Evolutionary conservation across 2,888 invertebrate species (phyloP).

Genomic region (Rhingia campestris): DNA sequence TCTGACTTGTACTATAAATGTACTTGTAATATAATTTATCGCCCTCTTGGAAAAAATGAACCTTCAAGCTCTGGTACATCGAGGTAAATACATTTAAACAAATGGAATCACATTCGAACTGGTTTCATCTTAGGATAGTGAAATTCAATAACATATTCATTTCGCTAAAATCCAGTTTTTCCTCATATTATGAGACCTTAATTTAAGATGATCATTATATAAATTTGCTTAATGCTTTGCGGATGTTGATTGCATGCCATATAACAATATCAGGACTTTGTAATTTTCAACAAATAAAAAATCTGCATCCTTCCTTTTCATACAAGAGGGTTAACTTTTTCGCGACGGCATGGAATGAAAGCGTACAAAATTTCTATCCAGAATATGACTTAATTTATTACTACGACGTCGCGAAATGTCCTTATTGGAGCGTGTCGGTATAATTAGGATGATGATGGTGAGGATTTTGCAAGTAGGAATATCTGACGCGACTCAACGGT

Average conservation of each 20-base stretch:
- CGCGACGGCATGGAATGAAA: constrained; percentile 16
- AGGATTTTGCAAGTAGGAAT: constrained; percentile 40
- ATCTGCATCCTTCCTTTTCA: neutral
- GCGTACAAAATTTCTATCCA: constrained; percentile 37
- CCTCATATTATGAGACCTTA: constrained; percentile 16
- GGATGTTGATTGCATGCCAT: constrained; percentile 4
- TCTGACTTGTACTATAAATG: neutral
- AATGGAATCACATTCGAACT: constrained; percentile 33
- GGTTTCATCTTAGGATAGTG: neutral
- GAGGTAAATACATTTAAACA: constrained; percentile 5
- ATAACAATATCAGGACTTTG: constrained; percentile 13
- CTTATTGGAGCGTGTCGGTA: constrained; percentile 21
- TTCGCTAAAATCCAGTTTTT: constrained; percentile 3
- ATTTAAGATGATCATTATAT: constrained; percentile 45
- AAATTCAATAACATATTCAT: constrained; percentile 28
- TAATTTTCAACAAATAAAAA: neutral
- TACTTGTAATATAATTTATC: too few relatives aligned
- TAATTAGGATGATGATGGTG: constrained; percentile 54
- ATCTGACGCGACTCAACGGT: constrained; percentile 8
- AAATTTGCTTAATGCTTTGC: constrained; percentile 4
- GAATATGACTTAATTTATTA: constrained; percentile 35
- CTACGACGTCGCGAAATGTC: constrained; percentile 51
- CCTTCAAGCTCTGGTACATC: neutral
- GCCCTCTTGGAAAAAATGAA: neutral
- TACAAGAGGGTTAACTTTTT: neutral